These are phyloP conservation scores for Callosobruchus maculatus DNA, from an alignment of 2,888 invertebrate genomes.

Conservation along the genomic window DNA sequence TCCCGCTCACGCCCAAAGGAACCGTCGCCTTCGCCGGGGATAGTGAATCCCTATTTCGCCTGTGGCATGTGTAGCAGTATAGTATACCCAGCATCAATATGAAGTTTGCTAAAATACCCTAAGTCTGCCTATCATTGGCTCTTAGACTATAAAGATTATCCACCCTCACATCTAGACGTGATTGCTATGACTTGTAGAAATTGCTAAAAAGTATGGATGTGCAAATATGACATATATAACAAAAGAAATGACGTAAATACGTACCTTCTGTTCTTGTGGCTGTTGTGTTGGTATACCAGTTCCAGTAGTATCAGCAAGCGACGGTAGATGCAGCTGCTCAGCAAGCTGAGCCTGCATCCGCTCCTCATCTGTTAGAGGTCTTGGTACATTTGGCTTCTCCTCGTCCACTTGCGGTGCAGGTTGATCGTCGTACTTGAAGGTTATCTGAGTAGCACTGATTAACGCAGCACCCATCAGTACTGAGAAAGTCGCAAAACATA, in stretches of 20 bases:
- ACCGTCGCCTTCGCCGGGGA: too few species aligned
- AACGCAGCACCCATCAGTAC: slow-evolving; percentile 94
- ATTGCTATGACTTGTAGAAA: too few species aligned
- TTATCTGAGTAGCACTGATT: slow-evolving; percentile 85
- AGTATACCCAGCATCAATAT: too few species aligned
- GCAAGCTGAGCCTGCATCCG: slow-evolving; percentile 80
- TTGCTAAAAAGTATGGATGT: too few species aligned
- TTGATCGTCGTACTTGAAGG: slow-evolving; percentile 61
- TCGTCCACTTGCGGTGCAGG: slow-evolving; percentile 20
- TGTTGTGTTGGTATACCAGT: slow-evolving; percentile 41
- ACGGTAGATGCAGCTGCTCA: slow-evolving; percentile 77
- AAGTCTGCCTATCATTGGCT: too few species aligned
- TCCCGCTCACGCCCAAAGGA: too few species aligned
- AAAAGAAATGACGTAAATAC: background rate
- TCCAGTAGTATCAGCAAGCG: slow-evolving; percentile 65
- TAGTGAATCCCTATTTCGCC: too few species aligned
- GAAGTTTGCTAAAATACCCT: too few species aligned
- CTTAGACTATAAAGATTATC: too few species aligned
- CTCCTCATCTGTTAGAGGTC: slow-evolving; percentile 62
- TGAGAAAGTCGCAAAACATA: slow-evolving; percentile 97
- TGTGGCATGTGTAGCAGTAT: too few species aligned
- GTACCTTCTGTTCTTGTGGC: slow-evolving; percentile 54
- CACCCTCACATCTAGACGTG: too few species aligned
- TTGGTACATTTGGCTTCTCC: slow-evolving; percentile 42
- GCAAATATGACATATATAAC: too few species aligned